These are phyloP conservation scores for Stenodera caucasica DNA, from an alignment of 2,888 invertebrate species.

Conservation along the genomic window DNA sequence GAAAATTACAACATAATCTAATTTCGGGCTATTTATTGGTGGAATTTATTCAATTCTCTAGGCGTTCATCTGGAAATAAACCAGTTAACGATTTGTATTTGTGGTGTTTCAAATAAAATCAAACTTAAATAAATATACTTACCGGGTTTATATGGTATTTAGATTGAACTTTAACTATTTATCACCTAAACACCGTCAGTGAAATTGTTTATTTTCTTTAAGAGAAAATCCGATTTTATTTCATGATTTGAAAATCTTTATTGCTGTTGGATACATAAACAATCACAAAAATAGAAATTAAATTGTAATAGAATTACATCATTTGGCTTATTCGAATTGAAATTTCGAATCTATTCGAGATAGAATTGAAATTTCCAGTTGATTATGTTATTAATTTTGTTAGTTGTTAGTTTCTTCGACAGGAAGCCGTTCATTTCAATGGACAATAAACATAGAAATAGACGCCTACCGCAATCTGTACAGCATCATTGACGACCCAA, in stretches of 20 bases:
- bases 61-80: conserved; percentile 32
- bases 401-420: conserved; percentile 7
- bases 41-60: too few relatives aligned
- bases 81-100: conserved; percentile 31
- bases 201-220: conserved; percentile 21
- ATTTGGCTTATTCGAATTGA: neutral
- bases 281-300: conserved; percentile 4
- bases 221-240: conserved; percentile 25
- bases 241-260: conserved; percentile 19
- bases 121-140: conserved; percentile 36
- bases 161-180: conserved; percentile 25
- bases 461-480: conserved; percentile 32
- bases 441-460: conserved; percentile 22
- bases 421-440: conserved; percentile 21
- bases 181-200: conserved; percentile 20
- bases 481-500: conserved; percentile 35
- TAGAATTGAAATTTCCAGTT: too few relatives aligned
- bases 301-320: conserved; percentile 7
- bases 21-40: too few relatives aligned
- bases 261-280: neutral
- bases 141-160: conserved; percentile 28
- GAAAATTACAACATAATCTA: too few relatives aligned
- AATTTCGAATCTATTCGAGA: too few relatives aligned
- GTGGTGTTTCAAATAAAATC: conserved; percentile 33
- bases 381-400: conserved; percentile 1